Base-by-base conservation (phyloP, 2,888 invertebrate genomes). In the Scelioninae gen. 2 region DNA sequence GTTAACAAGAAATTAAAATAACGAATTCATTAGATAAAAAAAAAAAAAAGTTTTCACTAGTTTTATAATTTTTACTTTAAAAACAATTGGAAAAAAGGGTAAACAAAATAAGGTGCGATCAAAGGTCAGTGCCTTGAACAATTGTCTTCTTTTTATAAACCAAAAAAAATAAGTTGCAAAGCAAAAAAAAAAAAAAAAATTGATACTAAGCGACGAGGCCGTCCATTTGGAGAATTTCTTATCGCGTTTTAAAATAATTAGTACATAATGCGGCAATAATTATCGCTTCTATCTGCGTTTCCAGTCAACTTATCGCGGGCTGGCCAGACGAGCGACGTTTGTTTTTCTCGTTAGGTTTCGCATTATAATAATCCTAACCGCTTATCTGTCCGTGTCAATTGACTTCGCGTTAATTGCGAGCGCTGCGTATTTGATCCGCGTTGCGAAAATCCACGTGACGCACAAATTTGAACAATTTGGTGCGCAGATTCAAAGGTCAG, bases 331-430 rank as follows among this genome's bases (percentile, higher is more conserved):
- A 72, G 48, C 53, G 31, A 31, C 55, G 65, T 72, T 65, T 65
- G 60, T 72, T 72, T 72, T 72, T 60, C 65, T 71, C 53, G 60
- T 71, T 71, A 65, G 46, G 53, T 60, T 22, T 71, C 60, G 45
- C 18, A 65, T 65, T 71, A 67, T 72, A 72, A 72, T 65, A 72
- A 72, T 72, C 72, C 65, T 65, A 72, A 67, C 33, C 46, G 46
- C 55, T 67, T 67, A 67, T 72, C 72, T 67, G 67, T 50, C 19
- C 57, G 61, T 61, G 73, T 73, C 63, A 73, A 67, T 67, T 72
- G 61, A 61, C 61, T 72, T 55, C 43, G 57, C 35, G 67, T 67
- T 73, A 72, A 71, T 71, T 58, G 45, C 58, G 13, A 35, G 15
- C 19, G 37, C 37, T 31, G 45, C 52, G 43, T 71, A 71, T 58